Conservation (phyloP, 2,113 vertebrate genomes). For the Montifringilla adamsi region DNA sequence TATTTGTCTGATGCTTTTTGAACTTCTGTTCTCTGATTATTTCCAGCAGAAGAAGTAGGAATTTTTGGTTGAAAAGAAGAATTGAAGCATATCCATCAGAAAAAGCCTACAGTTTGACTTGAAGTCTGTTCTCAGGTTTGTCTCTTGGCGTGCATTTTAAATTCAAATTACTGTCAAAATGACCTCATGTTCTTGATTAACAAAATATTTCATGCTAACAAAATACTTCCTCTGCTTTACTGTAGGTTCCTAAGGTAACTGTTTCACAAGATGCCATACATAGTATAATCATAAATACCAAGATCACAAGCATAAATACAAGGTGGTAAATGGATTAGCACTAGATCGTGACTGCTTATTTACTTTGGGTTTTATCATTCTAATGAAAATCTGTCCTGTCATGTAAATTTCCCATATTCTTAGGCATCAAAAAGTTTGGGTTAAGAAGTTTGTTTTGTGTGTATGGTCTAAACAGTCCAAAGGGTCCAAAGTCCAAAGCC, state of each 20-base stretch:
- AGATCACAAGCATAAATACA: not conserved
- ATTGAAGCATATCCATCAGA: not conserved
- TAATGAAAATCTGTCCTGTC: not conserved
- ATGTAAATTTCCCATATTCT: not conserved
- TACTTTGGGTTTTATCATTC: not conserved
- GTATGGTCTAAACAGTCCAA: not conserved
- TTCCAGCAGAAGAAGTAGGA: not conserved
- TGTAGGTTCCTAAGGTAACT: not conserved
- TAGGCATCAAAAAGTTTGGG: not conserved
- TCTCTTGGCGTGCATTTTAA: not conserved
- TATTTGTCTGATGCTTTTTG: not conserved
- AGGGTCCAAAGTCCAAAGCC: not conserved
- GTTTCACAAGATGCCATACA: not conserved
- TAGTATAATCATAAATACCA: not conserved
- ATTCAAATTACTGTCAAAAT: slow-evolving; percentile 4
- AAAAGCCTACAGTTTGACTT: not conserved
- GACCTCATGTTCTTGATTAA: not conserved
- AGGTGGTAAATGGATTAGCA: not conserved
- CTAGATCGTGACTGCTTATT: not conserved
- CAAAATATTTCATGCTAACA: not conserved
- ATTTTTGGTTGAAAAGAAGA: not conserved
- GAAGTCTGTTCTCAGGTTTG: slow-evolving; percentile 4
- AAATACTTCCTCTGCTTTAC: not conserved
- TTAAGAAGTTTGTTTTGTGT: not conserved
- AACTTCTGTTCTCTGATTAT: not conserved